A percentile compares a stretch with the other conserved stretches of the same genome.
These are phyloP conservation scores for Apocrypta bakeri DNA, from an alignment of 1,140 invertebrate species.

Conservation along the genomic window DNA sequence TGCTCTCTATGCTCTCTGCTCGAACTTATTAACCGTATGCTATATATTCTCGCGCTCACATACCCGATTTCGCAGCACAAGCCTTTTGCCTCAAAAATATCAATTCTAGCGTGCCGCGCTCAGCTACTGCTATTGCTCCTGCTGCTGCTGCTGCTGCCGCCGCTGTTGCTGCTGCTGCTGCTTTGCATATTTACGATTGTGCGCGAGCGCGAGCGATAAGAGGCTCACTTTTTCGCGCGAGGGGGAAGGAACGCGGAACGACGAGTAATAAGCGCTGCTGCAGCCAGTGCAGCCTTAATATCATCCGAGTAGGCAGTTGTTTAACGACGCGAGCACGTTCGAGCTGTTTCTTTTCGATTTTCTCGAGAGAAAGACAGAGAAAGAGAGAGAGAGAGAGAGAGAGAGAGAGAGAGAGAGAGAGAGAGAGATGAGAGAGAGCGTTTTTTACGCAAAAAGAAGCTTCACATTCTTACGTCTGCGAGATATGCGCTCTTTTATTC, in stretches of 20 bases:
- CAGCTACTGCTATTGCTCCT: too few relatives aligned
- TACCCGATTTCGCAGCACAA: not conserved
- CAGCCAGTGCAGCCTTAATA: slow-evolving; percentile 19
- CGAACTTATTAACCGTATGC: not conserved
- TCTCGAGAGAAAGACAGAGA: not conserved
- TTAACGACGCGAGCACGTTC: slow-evolving; percentile 46
- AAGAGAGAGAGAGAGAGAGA: not conserved
- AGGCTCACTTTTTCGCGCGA: slow-evolving; percentile 16
- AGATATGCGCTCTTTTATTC: slow-evolving; percentile 8
- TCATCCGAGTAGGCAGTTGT: slow-evolving; percentile 43
- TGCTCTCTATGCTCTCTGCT: too few relatives aligned
- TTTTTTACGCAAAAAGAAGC: not conserved
- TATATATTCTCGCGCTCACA: too few relatives aligned
- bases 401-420: too few relatives aligned
- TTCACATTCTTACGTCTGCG: not conserved
- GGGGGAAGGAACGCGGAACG: slow-evolving; percentile 35
- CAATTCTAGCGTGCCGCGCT: slow-evolving; percentile 18
- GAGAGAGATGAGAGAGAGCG: too few relatives aligned
- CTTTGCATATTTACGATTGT: slow-evolving; percentile 52
- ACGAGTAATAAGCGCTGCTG: slow-evolving; percentile 43
- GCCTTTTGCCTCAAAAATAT: slow-evolving; percentile 46
- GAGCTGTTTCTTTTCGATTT: slow-evolving; percentile 43
- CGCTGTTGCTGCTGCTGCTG: not conserved
- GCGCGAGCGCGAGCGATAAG: not conserved
- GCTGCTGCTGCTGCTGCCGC: too few relatives aligned